Evolutionary conservation across 2,888 invertebrate genomes (phyloP).

Genomic region (Pollenia griseotomentosa): DNA sequence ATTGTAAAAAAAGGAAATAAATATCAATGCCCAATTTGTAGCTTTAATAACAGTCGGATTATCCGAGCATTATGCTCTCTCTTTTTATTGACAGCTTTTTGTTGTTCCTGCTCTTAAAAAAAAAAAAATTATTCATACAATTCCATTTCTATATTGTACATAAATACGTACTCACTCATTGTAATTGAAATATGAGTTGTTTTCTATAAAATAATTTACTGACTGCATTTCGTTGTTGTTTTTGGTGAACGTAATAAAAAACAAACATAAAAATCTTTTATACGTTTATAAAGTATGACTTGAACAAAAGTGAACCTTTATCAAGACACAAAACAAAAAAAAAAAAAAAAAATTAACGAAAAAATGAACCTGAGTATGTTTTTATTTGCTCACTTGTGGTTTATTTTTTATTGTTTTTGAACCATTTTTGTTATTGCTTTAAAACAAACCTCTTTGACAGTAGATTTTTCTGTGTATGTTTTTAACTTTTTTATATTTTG

Average conservation of each 20-base stretch:
- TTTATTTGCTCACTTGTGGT: constrained; percentile 69
- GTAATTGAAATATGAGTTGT: constrained; percentile 59
- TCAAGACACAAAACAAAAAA: constrained; percentile 37
- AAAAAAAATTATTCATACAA: constrained; percentile 13
- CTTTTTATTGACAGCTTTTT: constrained; percentile 10
- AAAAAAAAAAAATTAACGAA: not conserved
- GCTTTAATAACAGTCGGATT: constrained; percentile 16
- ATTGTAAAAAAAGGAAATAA: not conserved
- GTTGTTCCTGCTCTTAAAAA: not conserved
- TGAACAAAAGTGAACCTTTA: constrained; percentile 45
- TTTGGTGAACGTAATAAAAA: constrained; percentile 15
- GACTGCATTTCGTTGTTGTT: constrained; percentile 12
- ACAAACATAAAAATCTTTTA: constrained; percentile 40
- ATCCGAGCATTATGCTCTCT: not conserved
- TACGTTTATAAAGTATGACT: constrained; percentile 12
- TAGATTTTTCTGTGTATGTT: not conserved
- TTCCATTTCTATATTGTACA: not conserved
- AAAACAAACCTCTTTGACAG: constrained; percentile 41
- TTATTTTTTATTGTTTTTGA: constrained; percentile 60
- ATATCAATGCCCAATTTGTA: not conserved
- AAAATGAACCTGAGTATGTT: constrained; percentile 30
- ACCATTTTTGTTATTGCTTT: constrained; percentile 1
- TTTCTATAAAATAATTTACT: constrained; percentile 58
- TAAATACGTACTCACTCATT: constrained; percentile 13
- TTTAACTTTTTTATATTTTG: constrained; percentile 10